A percentile compares a stretch with the other conserved stretches of the same genome.
Conservation (phyloP, 1,140 invertebrate species). For the Reticulitermes speratus region DNA sequence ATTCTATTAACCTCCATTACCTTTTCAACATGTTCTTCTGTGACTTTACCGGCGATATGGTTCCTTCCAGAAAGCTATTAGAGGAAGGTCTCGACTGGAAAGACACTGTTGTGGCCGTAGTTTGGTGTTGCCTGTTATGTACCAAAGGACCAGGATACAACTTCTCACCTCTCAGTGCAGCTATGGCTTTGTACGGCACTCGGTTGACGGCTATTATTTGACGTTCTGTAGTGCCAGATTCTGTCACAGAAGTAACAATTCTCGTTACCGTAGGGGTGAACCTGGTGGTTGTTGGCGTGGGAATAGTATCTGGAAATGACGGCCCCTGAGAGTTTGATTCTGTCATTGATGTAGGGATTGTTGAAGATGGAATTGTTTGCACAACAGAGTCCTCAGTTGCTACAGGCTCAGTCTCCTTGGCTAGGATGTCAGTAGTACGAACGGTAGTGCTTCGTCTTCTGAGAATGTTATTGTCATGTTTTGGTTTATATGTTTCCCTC, state of each 20-base stretch:
- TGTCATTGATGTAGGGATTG: not conserved
- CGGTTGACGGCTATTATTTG: constrained; percentile 50
- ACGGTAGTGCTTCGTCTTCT: not conserved
- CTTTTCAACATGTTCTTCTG: constrained; percentile 40
- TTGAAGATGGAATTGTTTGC: not conserved
- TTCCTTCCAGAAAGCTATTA: too few species aligned
- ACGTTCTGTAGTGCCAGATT: constrained; percentile 51
- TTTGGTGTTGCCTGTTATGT: not conserved
- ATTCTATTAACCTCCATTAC: constrained; percentile 32
- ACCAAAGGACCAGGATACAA: not conserved
- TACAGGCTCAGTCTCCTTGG: not conserved
- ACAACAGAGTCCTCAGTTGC: not conserved
- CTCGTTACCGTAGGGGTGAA: constrained; percentile 45
- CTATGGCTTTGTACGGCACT: constrained; percentile 17
- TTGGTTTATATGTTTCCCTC: too few species aligned
- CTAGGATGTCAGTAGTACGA: not conserved
- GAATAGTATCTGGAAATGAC: constrained; percentile 20
- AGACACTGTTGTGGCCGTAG: not conserved
- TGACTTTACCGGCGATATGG: constrained; percentile 33
- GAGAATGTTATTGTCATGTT: not conserved
- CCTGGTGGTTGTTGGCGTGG: constrained; percentile 42
- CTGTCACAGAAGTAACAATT: constrained; percentile 51
- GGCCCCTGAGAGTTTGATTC: not conserved
- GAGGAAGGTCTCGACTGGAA: not conserved
- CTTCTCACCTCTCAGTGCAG: not conserved